These are phyloP conservation scores for Spea bombifrons DNA, from an alignment of 2,113 vertebrate genomes.

Conservation along the genomic window DNA sequence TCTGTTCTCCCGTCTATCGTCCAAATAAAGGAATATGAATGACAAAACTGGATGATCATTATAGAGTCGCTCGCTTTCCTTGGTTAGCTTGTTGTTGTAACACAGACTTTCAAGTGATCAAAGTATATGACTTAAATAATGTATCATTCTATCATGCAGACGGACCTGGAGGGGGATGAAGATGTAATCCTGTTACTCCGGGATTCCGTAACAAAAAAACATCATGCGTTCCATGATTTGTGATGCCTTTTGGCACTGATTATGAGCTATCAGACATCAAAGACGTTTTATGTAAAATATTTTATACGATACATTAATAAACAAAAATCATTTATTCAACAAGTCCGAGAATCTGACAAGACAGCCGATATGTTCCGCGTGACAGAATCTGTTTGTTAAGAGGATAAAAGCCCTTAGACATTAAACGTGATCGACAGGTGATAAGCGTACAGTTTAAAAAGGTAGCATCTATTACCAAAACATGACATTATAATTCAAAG, in stretches of 20 bases:
- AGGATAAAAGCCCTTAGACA: slow-evolving; percentile 8
- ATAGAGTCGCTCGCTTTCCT: slow-evolving; percentile 45
- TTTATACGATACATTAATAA: slow-evolving; percentile 60
- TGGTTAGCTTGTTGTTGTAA: slow-evolving; percentile 49
- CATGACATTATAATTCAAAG: slow-evolving; percentile 32
- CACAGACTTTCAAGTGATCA: slow-evolving; percentile 54
- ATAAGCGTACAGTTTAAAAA: slow-evolving; percentile 21
- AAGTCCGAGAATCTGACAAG: slow-evolving; percentile 19
- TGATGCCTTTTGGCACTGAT: slow-evolving; percentile 56
- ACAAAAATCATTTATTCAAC: slow-evolving; percentile 54
- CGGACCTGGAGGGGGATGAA: slow-evolving; percentile 54
- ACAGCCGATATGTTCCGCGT: slow-evolving; percentile 37
- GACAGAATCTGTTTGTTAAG: slow-evolving; percentile 21
- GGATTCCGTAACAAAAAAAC: slow-evolving; percentile 54
- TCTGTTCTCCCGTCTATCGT: too few relatives aligned
- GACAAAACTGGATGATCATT: slow-evolving; percentile 7
- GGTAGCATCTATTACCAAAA: slow-evolving; percentile 2
- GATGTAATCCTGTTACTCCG: slow-evolving; percentile 56
- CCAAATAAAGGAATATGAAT: neutral
- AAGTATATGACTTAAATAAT: slow-evolving; percentile 66
- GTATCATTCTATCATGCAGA: slow-evolving; percentile 63
- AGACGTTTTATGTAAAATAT: slow-evolving; percentile 52
- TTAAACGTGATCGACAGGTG: slow-evolving; percentile 23
- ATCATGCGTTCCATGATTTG: slow-evolving; percentile 53
- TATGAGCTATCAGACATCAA: slow-evolving; percentile 59